Conservation (phyloP, 92 coral and sea anemone genomes). For the Bergia sp. region DNA sequence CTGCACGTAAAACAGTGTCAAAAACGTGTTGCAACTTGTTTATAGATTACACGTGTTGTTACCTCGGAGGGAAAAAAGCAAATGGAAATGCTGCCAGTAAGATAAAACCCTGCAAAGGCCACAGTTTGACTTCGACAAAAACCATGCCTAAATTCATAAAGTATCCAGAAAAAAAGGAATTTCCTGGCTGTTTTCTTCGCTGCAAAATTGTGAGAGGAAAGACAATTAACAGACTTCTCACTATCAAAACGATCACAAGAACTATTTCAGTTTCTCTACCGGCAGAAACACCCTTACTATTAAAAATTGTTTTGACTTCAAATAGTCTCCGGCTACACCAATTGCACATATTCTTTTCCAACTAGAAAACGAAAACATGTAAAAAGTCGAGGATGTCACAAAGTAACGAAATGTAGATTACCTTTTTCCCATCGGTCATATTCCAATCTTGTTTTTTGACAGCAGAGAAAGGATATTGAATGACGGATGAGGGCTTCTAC, state of each 20-base stretch:
- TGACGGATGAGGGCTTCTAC: not conserved
- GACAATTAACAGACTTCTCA: not conserved
- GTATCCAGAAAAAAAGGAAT: not conserved
- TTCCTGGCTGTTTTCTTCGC: not conserved
- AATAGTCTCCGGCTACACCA: not conserved
- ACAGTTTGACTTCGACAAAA: not conserved
- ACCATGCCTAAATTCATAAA: no score
- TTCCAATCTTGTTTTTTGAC: not conserved
- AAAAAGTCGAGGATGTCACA: not conserved
- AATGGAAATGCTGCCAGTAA: not conserved
- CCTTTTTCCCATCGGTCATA: slow-evolving; percentile 25
- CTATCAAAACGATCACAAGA: not conserved
- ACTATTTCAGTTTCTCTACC: not conserved
- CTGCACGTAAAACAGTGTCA: not conserved
- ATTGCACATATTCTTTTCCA: not conserved
- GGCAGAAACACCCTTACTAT: not conserved
- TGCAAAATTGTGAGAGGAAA: not conserved
- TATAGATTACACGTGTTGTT: no score
- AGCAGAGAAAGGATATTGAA: not conserved
- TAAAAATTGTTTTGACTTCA: not conserved
- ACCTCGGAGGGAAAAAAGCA: not conserved
- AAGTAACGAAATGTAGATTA: not conserved
- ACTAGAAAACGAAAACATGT: not conserved
- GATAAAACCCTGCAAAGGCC: not conserved
- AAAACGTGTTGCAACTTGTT: no score